Base-by-base conservation (phyloP, 2,888 invertebrate species). In the Andrena hattorfiana region DNA sequence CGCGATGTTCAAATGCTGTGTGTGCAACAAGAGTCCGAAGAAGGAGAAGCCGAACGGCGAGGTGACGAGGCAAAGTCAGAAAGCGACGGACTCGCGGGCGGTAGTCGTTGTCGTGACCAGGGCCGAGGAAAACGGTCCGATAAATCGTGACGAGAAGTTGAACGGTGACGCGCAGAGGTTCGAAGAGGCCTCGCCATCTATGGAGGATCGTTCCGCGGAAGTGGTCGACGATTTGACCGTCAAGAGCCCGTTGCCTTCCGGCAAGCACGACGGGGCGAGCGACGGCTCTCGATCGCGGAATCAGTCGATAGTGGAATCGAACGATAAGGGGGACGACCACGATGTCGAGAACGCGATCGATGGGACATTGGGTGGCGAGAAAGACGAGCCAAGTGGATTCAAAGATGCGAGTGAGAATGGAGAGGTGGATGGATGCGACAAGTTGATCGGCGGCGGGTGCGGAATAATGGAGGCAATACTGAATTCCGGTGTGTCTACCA, bases 1-100 rank as follows among this genome's bases (percentile, higher is more conserved):
- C 76, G 56, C 56, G 73, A 94, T 94, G 94, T 94, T 94, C 86
- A 93, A 93, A 90, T 94, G 94, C 78, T 94, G 94, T 81, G 90
- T 91, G 32, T 92, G 93, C 83, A 92, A 92, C 62, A 90, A 92
- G 51, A 90, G 85, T 63, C 78, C 90, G 76, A 91, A 85, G 80
- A 90, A 88, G 71, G 87, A 92, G 71, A 92, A 87, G 71, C 83
- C 89, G 67, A 86, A 85, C 30, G 20, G 85, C 85, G 72, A 91
- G 81, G 64, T 83, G 87, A 32, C 83, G 59, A 75, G 71, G 42
- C 72, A 62, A 66, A 76, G 60, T 63, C 83, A 70, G 73, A 85
- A 69, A 35, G 16, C 30, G 48, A 51, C 23, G 35, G 83, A 77
- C 2, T 59, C 79, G 48, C 79, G 77, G 30, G 32, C 48, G 20